Base-by-base conservation (phyloP, 2,113 vertebrate genomes). In the Corythaeola cristata region DNA sequence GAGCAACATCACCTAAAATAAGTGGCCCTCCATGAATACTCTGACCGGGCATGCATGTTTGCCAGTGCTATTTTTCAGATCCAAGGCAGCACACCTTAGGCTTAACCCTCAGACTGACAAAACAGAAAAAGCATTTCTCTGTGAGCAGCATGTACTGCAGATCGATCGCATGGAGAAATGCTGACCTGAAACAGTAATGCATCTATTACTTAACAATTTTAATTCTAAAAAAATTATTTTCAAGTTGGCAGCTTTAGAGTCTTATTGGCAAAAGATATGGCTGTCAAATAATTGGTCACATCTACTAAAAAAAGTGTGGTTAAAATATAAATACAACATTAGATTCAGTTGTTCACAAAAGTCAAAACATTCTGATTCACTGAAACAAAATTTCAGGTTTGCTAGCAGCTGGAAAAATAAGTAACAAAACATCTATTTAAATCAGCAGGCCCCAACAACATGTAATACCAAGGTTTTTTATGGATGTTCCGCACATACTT, bases 401-500 rank as follows among this genome's bases (percentile, higher is more conserved):
- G 8, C 55, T 62, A 69, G 32, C 35, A 45, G 58, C 55, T 5
- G 3, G 44, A 83, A 63, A 85, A 69, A 39, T 6, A 53, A 26
- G 26, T n/a, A 88, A 64, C 5, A 88, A 60, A 77, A 41, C 24
- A 39, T 10, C 2, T 7, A 45, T 41, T 79, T 74, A 75, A 83
- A 58, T 15, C 27, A 85, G 33, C 9, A 28, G 8, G 26, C 35
- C 20, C 5, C 33, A 91, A 55, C 15, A n/a, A 89, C 5, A 1
- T 4, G 5, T 11, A 82, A 47, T 0, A 66, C 19, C 7, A 59
- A 60, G 17, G 4, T 30, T 62, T 72, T 63, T 47, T 21, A 88
- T 4, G 15, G 15, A 64, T 30, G 39, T 35, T 58, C 17, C 47
- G 80, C n/a, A 35, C 49, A 72, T 98, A 99, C 99, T 99, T 97